Base-by-base conservation (phyloP, 2,113 vertebrate species). In the Onychostruthus taczanowskii region DNA sequence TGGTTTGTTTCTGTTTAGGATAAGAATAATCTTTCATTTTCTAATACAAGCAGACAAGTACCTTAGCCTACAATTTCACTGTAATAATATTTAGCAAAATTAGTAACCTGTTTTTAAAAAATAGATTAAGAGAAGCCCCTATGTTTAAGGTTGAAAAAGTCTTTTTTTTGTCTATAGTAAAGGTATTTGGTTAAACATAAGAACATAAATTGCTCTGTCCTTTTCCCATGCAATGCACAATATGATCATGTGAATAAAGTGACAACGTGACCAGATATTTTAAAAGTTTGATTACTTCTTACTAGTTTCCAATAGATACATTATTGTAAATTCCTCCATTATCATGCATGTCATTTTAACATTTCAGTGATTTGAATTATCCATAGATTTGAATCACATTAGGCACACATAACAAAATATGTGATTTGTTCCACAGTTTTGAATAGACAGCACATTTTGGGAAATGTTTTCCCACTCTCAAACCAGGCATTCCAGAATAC, bases 91-190 rank as follows among this genome's bases (percentile, higher is more conserved):
- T 46, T 35, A 72, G 2, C 2, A 80, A 87, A 89, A 70, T 37
- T 28, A 50, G 2, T 44, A 12, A 62, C 37, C 7, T 43, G 7
- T 67, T 27, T 10, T 2, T 11, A 28, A 55, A 15, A 50, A 52
- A 20, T 28, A 37, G 0, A 44, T 16, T 23, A 19, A n/a, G 7
- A 90, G 9, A 52, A 47, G 3, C 1, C 3, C 4, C 1, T 41
- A 6, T 41, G 3, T 50, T 79, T 73, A 78, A 28, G 10, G n/a
- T 31, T 68, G 15, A 44, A 69, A 74, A 37, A 12, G 0, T 4
- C 1, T 24, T 17, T 12, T 55, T 13, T 39, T 64, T 59, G 6
- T 44, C 22, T 11, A 16, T 22, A 35, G 11, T 24, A 6, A 63
- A 75, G 9, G 2, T 23, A 52, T 64, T n/a, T 88, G 4, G 2